phyloP scores from a whole-genome alignment of 2,888 invertebrate genomes.

The Eupithecia dodoneata region DNA sequence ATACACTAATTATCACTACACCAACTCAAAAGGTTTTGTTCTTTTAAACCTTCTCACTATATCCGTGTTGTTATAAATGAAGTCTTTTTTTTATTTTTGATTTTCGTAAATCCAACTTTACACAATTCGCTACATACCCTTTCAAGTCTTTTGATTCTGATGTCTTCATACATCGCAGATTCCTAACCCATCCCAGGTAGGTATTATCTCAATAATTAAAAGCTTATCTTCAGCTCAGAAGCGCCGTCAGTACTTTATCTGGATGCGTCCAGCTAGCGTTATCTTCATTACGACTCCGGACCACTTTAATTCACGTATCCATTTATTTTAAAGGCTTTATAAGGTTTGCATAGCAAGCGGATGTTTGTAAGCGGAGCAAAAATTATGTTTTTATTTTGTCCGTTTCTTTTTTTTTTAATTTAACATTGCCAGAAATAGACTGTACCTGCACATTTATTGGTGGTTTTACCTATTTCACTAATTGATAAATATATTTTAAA shows the following conservation, averaged over 20 bases:
- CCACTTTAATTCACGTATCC: slow-evolving; percentile 77
- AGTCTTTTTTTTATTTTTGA: too few relatives aligned
- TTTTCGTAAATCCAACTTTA: too few relatives aligned
- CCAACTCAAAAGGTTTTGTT: too few relatives aligned
- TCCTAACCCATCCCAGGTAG: slow-evolving; percentile 42
- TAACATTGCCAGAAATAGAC: background rate
- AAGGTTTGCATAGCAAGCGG: slow-evolving; percentile 45
- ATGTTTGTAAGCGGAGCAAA: background rate
- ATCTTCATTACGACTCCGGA: slow-evolving; percentile 79
- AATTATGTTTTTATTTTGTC: background rate
- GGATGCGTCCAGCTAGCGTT: slow-evolving; percentile 68
- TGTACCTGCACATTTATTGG: background rate
- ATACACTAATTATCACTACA: too few relatives aligned
- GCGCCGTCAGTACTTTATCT: slow-evolving; percentile 78
- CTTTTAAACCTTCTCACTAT: too few relatives aligned
- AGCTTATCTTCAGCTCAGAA: slow-evolving; percentile 71
- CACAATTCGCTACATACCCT: background rate
- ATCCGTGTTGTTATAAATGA: too few relatives aligned
- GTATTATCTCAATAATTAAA: slow-evolving; percentile 78
- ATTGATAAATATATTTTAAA: background rate
- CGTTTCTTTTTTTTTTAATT: background rate
- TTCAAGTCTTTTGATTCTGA: background rate
- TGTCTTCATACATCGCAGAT: slow-evolving; percentile 1
- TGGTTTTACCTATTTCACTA: background rate
- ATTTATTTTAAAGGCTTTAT: slow-evolving; percentile 73